These are phyloP conservation scores for Galleria mellonella DNA, from an alignment of 1,140 invertebrate genomes.

Conservation along the genomic window DNA sequence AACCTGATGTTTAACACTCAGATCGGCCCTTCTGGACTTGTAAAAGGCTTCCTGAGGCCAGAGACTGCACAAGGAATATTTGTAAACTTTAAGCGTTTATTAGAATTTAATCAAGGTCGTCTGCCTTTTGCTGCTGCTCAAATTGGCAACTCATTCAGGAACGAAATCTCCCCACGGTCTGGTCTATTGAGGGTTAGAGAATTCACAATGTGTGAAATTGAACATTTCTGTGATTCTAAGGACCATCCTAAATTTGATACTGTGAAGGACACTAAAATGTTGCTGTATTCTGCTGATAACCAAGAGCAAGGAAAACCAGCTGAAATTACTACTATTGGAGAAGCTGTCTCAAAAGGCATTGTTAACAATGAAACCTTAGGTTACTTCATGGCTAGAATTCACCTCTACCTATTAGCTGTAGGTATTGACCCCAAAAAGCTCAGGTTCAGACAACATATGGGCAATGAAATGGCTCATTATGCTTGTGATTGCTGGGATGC, in stretches of 20 bases:
- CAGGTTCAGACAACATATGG: constrained; percentile 98
- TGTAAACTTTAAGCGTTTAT: constrained; percentile 97
- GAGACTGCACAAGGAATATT: constrained; percentile 99
- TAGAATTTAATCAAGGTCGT: constrained; percentile 98
- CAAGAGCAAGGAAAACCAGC: constrained; percentile 95
- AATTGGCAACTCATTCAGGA: constrained; percentile 98
- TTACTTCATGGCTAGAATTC: constrained; percentile 98
- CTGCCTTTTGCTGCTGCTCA: constrained; percentile 99
- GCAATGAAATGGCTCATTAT: constrained; percentile 99
- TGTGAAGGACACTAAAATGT: constrained; percentile 83
- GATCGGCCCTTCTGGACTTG: constrained; percentile 95
- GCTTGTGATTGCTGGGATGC: constrained; percentile 99
- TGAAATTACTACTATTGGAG: constrained; percentile 81
- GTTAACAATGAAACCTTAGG: constrained; percentile 98
- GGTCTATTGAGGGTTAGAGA: constrained; percentile 97
- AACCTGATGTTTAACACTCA: constrained; percentile 99
- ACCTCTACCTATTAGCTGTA: constrained; percentile 90
- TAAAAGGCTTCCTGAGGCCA: constrained; percentile 96
- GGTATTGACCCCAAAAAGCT: constrained; percentile 91
- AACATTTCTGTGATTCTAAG: constrained; percentile 99
- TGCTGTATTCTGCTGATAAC: constrained; percentile 95
- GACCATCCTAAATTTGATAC: constrained; percentile 92
- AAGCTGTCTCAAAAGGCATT: constrained; percentile 87
- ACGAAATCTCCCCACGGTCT: constrained; percentile 99
- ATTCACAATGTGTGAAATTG: constrained; percentile 99